These are phyloP conservation scores for Megalonaias nervosa DNA, from an alignment of 1,140 invertebrate species.

Conservation along the genomic window DNA sequence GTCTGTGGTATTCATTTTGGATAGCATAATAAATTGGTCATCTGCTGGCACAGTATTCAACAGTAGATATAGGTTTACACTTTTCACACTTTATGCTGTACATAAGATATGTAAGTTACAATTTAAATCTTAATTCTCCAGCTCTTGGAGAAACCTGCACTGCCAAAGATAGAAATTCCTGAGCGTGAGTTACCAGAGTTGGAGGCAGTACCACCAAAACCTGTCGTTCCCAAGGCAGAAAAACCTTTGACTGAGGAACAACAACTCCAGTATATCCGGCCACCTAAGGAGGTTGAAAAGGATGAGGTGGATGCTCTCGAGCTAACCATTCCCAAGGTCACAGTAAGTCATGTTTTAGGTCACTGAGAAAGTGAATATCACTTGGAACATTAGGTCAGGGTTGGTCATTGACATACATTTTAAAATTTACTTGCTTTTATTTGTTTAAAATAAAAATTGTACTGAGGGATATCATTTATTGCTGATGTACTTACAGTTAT, in stretches of 20 bases:
- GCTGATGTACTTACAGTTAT: no score
- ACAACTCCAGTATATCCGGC: constrained; percentile 46
- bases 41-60: no score
- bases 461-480: no score
- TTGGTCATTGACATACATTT: neutral
- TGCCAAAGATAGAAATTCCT: constrained; percentile 27
- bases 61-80: no score
- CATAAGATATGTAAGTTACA: no score
- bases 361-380: neutral
- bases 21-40: no score
- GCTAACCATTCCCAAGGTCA: constrained; percentile 61
- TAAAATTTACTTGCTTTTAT: neutral
- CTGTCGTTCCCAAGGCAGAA: constrained; percentile 40
- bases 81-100: no score
- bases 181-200: constrained; percentile 43
- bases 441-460: neutral
- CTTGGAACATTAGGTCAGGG: neutral
- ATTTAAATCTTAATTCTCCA: constrained; percentile 15
- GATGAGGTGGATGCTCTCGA: constrained; percentile 52
- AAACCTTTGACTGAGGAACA: constrained; percentile 46
- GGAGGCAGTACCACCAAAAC: constrained; percentile 45
- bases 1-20: no score
- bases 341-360: constrained; percentile 37
- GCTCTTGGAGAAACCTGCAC: constrained; percentile 43
- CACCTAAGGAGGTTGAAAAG: constrained; percentile 34